Base-by-base conservation (phyloP, 1,140 invertebrate species). In the Drosophila elegans region DNA sequence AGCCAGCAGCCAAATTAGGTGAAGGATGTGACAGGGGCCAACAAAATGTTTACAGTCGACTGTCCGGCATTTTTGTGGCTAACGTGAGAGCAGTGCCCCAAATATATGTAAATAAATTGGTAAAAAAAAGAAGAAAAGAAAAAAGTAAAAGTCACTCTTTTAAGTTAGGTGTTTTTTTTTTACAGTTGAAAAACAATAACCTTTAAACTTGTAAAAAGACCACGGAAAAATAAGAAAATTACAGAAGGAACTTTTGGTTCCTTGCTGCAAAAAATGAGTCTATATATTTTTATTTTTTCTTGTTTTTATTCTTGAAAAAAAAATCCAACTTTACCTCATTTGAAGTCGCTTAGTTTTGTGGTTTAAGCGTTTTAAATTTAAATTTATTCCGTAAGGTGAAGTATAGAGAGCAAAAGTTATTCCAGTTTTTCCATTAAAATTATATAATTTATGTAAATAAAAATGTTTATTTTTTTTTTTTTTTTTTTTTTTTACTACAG, bases 1-100 rank as follows among this genome's bases (percentile, higher is more conserved):
- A 32, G 44, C 29, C 29, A 25, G 57, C 13, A 34, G 41, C 45
- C 63, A 83, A 89, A 86, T 86, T 89, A 80, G 83, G 84, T 89
- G 76, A 89, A 89, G 83, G 82, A 78, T 82, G 74, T 75, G 61
- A 61, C 68, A 61, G 54, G 11, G 34, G 49, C 44, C 54, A 48
- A 36, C 67, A 66, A 34, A 71, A 71, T 71, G 63, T 71, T 32
- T 6, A 6, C 29, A 32, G 29, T 32, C 29, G 29, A 32, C 29
- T 32, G 29, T 32, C 4, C 29, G 7, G 5, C 6, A 32, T 32
- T 32, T 32, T 69, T 62, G 57, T 48, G 56, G 56, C 25, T 10
- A 69, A 21, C 16, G 34, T 34, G 27, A 29, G 41, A 34, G 41
- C 36, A 29, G 60, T 55, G 27, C 66, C 25, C 44, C 34, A 44